Evolutionary conservation across 1,140 invertebrate species (phyloP).

Genomic region (Anastrepha obliqua): DNA sequence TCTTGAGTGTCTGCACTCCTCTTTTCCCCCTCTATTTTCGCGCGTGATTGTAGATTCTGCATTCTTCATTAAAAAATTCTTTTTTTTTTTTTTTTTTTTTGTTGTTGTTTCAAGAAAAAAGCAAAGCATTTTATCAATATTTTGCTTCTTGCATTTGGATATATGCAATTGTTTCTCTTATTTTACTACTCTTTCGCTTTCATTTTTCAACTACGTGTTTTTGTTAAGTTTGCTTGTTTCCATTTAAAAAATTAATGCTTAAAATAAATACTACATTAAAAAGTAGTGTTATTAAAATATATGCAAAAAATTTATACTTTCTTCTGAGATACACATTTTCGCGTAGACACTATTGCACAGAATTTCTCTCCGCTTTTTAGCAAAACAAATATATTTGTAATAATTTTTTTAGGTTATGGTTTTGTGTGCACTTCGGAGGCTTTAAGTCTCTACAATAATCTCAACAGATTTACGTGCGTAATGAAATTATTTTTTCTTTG

Average conservation of each 20-base stretch:
- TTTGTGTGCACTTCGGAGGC: neutral
- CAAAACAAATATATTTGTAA: conserved; percentile 21
- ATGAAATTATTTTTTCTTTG: too few relatives aligned
- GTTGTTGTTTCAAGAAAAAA: neutral
- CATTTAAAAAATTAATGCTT: conserved; percentile 37
- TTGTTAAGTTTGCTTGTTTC: conserved; percentile 4
- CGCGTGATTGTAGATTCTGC: neutral
- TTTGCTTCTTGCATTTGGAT: neutral
- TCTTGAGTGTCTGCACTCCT: neutral
- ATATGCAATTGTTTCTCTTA: neutral
- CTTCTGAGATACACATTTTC: conserved; percentile 54
- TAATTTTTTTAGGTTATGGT: neutral
- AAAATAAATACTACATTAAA: conserved; percentile 27
- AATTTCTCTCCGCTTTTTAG: conserved; percentile 25
- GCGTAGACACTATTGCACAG: conserved; percentile 56
- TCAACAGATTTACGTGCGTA: too few relatives aligned
- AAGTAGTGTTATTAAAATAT: neutral
- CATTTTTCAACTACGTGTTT: neutral
- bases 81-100: neutral
- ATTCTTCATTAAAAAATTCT: neutral
- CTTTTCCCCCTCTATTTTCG: neutral
- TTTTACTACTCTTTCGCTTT: neutral
- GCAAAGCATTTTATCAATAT: neutral
- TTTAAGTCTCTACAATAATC: too few relatives aligned
- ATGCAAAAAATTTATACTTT: conserved; percentile 55